Percentiles rank a stretch among this genome's conserved stretches.
Evolutionary conservation across 2,888 invertebrate genomes (phyloP).

Genomic region (Eumerus sabulonum): DNA sequence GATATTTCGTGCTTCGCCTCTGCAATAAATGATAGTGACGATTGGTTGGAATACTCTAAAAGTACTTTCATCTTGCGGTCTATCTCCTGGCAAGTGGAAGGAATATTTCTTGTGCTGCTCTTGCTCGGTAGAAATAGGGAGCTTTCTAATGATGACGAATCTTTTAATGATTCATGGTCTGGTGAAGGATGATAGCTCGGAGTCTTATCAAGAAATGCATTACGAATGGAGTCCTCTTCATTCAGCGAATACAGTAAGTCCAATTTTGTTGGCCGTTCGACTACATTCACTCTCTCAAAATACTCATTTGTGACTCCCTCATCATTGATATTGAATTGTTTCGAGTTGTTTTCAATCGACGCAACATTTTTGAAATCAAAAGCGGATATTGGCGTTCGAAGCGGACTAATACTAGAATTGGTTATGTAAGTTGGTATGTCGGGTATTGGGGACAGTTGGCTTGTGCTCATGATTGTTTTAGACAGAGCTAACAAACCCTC

Average conservation of each 20-base stretch:
- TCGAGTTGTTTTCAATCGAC: constrained; percentile 54
- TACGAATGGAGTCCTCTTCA: constrained; percentile 72
- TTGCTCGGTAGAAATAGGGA: not conserved
- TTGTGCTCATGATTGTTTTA: constrained; percentile 72
- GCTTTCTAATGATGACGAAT: not conserved
- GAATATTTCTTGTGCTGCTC: not conserved
- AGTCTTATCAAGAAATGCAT: constrained; percentile 43
- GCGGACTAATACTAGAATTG: constrained; percentile 71
- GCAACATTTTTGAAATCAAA: constrained; percentile 71
- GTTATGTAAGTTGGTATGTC: constrained; percentile 72
- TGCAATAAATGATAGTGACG: constrained; percentile 71
- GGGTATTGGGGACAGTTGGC: constrained; percentile 74
- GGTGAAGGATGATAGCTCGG: constrained; percentile 38
- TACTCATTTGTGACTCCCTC: constrained; percentile 78
- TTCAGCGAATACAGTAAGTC: constrained; percentile 75
- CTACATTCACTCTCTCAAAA: constrained; percentile 77
- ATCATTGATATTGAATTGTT: constrained; percentile 75
- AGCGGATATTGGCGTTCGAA: constrained; percentile 72
- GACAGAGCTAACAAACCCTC: constrained; percentile 40
- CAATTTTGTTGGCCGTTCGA: constrained; percentile 76
- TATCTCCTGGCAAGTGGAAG: constrained; percentile 3
- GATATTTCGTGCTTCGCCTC: constrained; percentile 71
- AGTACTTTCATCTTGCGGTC: constrained; percentile 70
- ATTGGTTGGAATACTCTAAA: constrained; percentile 71
- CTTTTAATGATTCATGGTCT: not conserved